Evolutionary conservation across 2,113 vertebrate species (phyloP).

Genomic region (Odobenus rosmarus): DNA sequence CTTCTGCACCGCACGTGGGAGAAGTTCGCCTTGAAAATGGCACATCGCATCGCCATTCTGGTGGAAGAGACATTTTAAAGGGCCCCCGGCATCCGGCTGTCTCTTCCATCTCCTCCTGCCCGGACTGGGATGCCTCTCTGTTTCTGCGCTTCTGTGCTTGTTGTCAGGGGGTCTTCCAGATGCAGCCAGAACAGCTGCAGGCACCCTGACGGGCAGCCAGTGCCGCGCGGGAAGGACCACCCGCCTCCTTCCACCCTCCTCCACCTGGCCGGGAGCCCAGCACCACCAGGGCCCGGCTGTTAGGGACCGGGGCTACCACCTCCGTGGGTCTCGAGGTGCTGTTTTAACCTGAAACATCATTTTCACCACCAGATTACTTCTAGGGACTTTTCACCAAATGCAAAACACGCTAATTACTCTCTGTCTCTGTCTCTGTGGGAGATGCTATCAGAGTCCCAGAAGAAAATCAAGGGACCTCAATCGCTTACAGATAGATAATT

Average conservation of each 20-base stretch:
- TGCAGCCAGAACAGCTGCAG: not conserved
- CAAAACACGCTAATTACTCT: not conserved
- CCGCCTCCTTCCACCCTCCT: accelerated
- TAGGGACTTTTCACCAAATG: not conserved
- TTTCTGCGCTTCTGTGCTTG: slow-evolving; percentile 49
- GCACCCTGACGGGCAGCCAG: accelerated
- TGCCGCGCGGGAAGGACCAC: accelerated
- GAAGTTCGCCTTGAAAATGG: not conserved
- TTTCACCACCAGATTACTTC: not conserved
- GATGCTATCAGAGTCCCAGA: not conserved
- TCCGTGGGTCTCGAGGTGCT: accelerated
- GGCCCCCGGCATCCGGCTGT: not conserved
- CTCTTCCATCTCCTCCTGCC: not conserved
- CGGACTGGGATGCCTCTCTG: not conserved
- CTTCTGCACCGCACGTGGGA: not conserved
- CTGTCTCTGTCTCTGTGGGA: not conserved
- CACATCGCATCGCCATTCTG: not conserved
- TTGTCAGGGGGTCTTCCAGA: not conserved
- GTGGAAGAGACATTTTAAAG: not conserved
- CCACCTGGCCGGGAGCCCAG: not conserved
- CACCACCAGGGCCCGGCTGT: accelerated
- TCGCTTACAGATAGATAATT: not conserved
- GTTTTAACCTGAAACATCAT: not conserved
- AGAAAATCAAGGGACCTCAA: not conserved
- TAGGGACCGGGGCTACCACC: accelerated